Percentiles rank a stretch among this genome's conserved stretches.
Evolutionary conservation across 2,888 invertebrate genomes (phyloP).

Genomic region (Bombyx huttoni): DNA sequence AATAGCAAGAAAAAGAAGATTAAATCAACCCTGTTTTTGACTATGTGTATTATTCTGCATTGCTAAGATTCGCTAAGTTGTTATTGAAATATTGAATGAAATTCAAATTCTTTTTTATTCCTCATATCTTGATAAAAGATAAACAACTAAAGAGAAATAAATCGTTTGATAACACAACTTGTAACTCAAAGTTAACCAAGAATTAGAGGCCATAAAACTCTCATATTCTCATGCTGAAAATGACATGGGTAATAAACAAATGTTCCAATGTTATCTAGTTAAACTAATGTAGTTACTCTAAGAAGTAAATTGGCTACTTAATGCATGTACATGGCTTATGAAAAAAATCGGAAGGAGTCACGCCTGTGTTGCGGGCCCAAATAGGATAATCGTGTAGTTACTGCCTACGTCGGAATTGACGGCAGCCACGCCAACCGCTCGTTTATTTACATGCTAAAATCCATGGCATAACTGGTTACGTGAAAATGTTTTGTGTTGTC

Average conservation of each 20-base stretch:
- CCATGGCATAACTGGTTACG: conserved; percentile 38
- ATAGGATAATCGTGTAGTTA: conserved; percentile 63
- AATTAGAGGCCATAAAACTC: not conserved
- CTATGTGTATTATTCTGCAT: too few relatives aligned
- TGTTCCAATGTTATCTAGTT: conserved; percentile 9
- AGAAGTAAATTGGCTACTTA: conserved; percentile 16
- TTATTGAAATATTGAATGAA: not conserved
- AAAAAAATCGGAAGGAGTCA: conserved; percentile 45
- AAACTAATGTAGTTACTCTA: conserved; percentile 14
- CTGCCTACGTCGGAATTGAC: conserved; percentile 59
- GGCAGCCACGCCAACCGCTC: conserved; percentile 63
- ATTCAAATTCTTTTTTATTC: too few relatives aligned
- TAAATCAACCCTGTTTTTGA: too few relatives aligned
- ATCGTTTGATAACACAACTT: not conserved
- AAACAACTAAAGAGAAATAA: not conserved
- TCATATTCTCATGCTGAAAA: not conserved
- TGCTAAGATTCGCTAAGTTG: not conserved
- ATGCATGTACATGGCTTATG: conserved; percentile 23
- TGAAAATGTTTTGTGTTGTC: conserved; percentile 36
- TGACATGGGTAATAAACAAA: not conserved
- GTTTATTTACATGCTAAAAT: conserved; percentile 57
- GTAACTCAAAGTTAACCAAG: not conserved
- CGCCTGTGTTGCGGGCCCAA: conserved; percentile 52
- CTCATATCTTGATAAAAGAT: too few relatives aligned
- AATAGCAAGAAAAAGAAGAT: too few relatives aligned